phyloP scores from a whole-genome alignment of 2,113 vertebrate genomes.

The Phrynocephalus versicolor region DNA sequence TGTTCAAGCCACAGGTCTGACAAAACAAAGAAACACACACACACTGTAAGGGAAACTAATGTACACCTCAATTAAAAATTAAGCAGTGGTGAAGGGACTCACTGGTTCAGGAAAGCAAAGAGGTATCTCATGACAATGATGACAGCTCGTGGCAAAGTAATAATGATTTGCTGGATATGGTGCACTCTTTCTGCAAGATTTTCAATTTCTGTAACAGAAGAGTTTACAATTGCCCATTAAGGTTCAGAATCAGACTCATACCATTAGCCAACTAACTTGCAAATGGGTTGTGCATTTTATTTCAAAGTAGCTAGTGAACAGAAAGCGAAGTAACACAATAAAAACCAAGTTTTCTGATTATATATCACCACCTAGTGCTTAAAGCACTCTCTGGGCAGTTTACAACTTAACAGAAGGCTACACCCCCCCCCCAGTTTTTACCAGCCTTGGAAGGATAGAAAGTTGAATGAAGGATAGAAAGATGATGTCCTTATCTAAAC shows the following conservation, averaged over 20 bases:
- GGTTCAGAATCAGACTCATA: not conserved
- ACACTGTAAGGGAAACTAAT: not conserved
- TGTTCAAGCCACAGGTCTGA: not conserved
- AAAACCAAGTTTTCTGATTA: too few species aligned
- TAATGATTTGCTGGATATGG: slow-evolving; percentile 91
- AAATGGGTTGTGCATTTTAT: too few species aligned
- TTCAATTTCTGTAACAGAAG: slow-evolving; percentile 87
- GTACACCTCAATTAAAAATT: not conserved
- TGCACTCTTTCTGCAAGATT: slow-evolving; percentile 88
- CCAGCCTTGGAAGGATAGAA: too few species aligned
- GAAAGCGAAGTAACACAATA: too few species aligned
- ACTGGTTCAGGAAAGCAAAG: slow-evolving; percentile 99
- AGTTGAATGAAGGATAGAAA: too few species aligned
- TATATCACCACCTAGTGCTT: too few species aligned
- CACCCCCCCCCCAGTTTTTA: too few species aligned
- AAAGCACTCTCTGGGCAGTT: too few species aligned
- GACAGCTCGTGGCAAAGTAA: slow-evolving; percentile 88
- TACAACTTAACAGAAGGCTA: too few species aligned
- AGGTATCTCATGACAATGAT: slow-evolving; percentile 98
- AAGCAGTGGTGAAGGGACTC: slow-evolving; percentile 66
- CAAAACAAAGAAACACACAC: too few species aligned
- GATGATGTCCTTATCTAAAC: too few species aligned
- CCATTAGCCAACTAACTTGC: not conserved
- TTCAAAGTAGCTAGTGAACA: too few species aligned
- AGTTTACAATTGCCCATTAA: slow-evolving; percentile 26